Conservation (phyloP, 2,888 invertebrate genomes). For the Sclerodermus sp. region DNA sequence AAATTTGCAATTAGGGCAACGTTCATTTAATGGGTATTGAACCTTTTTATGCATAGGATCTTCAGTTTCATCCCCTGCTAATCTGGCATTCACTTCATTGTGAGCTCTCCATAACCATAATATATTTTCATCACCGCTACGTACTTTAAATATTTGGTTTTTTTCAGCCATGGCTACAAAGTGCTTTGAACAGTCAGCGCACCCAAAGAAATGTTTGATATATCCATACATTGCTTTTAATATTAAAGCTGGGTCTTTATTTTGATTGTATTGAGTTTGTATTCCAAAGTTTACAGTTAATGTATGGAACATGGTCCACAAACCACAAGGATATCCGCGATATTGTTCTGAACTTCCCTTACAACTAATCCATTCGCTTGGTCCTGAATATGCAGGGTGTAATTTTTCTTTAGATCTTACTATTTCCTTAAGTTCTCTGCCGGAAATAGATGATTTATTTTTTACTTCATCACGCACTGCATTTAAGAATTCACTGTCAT, state of each 20-base stretch:
- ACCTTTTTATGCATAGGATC: conserved; percentile 88
- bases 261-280: conserved; percentile 19
- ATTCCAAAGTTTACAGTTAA: conserved; percentile 71
- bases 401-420: conserved; percentile 61
- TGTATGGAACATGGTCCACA: conserved; percentile 94
- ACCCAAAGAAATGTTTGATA: conserved; percentile 90
- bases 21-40: conserved; percentile 75
- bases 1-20: conserved; percentile 72
- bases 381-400: conserved; percentile 62
- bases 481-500: conserved; percentile 59
- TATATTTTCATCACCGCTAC: conserved; percentile 73
- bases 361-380: conserved; percentile 75
- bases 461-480: conserved; percentile 63
- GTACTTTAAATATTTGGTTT: conserved; percentile 71
- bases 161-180: conserved; percentile 82
- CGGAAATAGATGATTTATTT: conserved; percentile 62
- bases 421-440: conserved; percentile 64
- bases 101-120: conserved; percentile 95
- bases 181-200: conserved; percentile 86
- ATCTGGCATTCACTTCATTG: conserved; percentile 87
- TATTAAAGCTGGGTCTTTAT: conserved; percentile 67
- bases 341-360: conserved; percentile 73
- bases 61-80: conserved; percentile 84
- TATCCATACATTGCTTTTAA: conserved; percentile 85
- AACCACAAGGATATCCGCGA: conserved; percentile 90